Base-by-base conservation (phyloP, 2,888 invertebrate genomes). In the Theretra japonica region DNA sequence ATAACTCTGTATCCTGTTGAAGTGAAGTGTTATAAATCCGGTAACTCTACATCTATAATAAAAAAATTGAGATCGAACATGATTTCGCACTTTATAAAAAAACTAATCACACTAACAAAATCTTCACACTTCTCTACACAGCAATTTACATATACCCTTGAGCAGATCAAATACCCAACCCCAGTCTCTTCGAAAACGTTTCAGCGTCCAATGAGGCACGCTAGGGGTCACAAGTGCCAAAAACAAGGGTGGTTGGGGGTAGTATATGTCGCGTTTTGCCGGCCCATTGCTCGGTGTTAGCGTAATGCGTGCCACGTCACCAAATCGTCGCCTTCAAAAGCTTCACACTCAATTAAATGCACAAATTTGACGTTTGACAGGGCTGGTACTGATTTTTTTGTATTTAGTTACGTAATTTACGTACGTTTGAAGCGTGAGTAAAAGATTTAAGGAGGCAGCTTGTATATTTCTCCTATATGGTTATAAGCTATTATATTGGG, bases 301-400 rank as follows among this genome's bases (percentile, higher is more conserved):
- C 41, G 41, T 77, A 78, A 77, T 74, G 70, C 73, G 79, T 78
- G 82, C 80, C 73, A 78, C 76, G 75, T 48, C 72, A 65, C 65
- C 78, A 82, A 86, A 87, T 86, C 80, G 85, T 83, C 81, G 84
- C 82, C 77, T 85, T 85, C 82, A 85, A 81, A 80, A 82, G 78
- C 70, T 87, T 89, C 84, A 87, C 90, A 86, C 89, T 88, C 89
- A 88, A 90, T 90, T 90, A 88, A 84, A 87, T 87, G 81, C 82
- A 84, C 83, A 84, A 86, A 89, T 89, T 88, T 74, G 73, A 70
- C 73, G 62, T 56, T 56, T 56, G n/a, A 68, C 56, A 48, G 80
- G 79, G 79, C 25, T 79, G 79, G 17, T 73, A 70, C 65, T 19
- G 21, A 50, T 25, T 4, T 30, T 69, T 33, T 15, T 25, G 17